Percentiles rank a stretch among this genome's conserved stretches.
These are phyloP conservation scores for Catostomus latipinnis DNA, from an alignment of 2,797 vertebrate genomes.

Conservation along the genomic window DNA sequence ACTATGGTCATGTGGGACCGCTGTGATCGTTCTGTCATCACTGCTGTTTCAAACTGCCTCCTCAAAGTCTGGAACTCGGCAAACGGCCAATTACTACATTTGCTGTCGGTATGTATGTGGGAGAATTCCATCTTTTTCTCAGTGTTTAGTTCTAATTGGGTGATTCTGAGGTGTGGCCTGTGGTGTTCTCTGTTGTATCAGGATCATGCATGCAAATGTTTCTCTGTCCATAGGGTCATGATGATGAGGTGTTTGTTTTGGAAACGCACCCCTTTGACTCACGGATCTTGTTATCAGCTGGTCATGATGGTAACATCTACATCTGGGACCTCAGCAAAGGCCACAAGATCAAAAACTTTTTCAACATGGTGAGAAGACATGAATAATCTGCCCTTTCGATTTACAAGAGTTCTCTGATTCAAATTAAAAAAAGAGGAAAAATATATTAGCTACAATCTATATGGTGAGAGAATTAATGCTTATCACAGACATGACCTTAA, in stretches of 20 bases:
- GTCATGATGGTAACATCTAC: conserved; percentile 97
- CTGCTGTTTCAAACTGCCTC: conserved; percentile 95
- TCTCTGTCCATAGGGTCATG: conserved; percentile 84
- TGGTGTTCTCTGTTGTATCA: not conserved
- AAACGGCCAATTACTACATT: conserved; percentile 91
- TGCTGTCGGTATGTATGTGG: conserved; percentile 86
- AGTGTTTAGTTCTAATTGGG: not conserved
- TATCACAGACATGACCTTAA: not conserved
- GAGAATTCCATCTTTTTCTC: not conserved
- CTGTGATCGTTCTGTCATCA: conserved; percentile 88
- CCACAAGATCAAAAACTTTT: conserved; percentile 95
- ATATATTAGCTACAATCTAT: not conserved
- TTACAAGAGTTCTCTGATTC: not conserved
- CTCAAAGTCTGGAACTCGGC: conserved; percentile 95
- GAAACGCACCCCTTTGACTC: conserved; percentile 96
- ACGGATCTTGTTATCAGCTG: conserved; percentile 93
- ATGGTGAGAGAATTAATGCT: not conserved
- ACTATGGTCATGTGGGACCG: conserved; percentile 99
- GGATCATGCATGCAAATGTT: not conserved
- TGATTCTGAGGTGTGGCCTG: not conserved
- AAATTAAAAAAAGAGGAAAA: not conserved
- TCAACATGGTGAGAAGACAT: conserved; percentile 91
- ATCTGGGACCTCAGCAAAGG: conserved; percentile 96
- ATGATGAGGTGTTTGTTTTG: conserved; percentile 96
- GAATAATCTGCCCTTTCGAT: not conserved